These are phyloP conservation scores for Meteorus sp. DNA, from an alignment of 1,140 invertebrate genomes.

Conservation along the genomic window DNA sequence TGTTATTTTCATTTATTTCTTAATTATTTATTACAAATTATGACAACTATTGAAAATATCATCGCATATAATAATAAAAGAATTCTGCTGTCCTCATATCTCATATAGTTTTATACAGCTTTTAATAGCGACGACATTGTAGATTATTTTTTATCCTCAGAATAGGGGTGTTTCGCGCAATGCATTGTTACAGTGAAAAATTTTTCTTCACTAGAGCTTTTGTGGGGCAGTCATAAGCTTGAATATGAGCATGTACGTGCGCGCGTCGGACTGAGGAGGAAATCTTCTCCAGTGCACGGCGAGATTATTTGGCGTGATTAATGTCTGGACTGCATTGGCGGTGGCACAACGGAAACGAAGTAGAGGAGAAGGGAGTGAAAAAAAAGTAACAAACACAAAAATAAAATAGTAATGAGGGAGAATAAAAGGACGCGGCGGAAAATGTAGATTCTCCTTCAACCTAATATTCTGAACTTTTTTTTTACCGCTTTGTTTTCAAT, in stretches of 20 bases:
- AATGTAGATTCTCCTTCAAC: slow-evolving; percentile 17
- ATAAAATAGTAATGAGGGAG: slow-evolving; percentile 16
- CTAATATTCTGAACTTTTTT: slow-evolving; percentile 1
- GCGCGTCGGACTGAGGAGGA: slow-evolving; percentile 18
- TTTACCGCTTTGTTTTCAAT: not conserved
- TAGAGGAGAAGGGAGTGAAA: not conserved
- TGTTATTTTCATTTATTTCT: too few relatives aligned
- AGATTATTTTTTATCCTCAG: slow-evolving; percentile 2
- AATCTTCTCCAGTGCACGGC: slow-evolving; percentile 17
- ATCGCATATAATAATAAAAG: too few relatives aligned
- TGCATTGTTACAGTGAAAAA: not conserved
- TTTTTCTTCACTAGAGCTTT: not conserved
- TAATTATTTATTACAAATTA: too few relatives aligned
- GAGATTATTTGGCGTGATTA: slow-evolving; percentile 24
- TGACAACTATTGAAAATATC: too few relatives aligned
- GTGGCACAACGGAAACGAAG: slow-evolving; percentile 1
- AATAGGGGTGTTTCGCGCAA: not conserved
- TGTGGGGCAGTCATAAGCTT: too few relatives aligned
- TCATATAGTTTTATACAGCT: not conserved
- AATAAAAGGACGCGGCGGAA: not conserved
- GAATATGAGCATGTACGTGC: too few relatives aligned
- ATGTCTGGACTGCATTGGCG: slow-evolving; percentile 14
- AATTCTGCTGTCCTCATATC: too few relatives aligned
- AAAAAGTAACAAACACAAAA: not conserved
- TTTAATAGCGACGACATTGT: not conserved